Evolutionary conservation across 2,888 invertebrate genomes (phyloP), one percentile per base, ranked within the genome.

Genomic region (Drosophila vallismaia): DNA sequence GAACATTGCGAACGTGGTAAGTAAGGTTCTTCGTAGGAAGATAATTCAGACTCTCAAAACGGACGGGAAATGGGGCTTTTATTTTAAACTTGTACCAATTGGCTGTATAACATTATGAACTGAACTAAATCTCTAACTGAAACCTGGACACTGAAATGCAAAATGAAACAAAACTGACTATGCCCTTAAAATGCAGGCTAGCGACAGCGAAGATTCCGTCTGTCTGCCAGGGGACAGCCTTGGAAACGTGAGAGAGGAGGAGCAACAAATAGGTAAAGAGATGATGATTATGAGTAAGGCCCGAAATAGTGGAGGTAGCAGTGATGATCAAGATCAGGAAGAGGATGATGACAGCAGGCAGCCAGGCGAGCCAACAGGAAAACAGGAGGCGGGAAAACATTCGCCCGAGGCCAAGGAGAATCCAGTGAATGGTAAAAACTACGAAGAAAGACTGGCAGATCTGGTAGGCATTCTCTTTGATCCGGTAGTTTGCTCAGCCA

Each of bases 331-430:
- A 0, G 72, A 74, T 19, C 1, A 1, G 69, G 94, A 94, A 85
- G 94, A 95, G 86, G 92, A 29, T 2, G 92, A 36, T 3, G 33
- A 53, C 8, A 40, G 45, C 3, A 59, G 63, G 9, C 33, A 45
- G 3, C 48, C 52, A 2, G n/a, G 19, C 3, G 62, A 66, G 9
- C 33, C 48, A 4, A 48, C 52, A 2, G n/a, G 19, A 2, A n/a
- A 26, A n/a, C 29, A 24, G 4, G 48, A 59, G 31, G 38, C 14
- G 26, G 14, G 14, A 14, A 31, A 14, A 9, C 50, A 50, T 8
- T 51, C 12, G n/a, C 19, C 46, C 53, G 55, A 36, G 42, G 48
- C 71, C 38, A 51, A 44, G 36, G 45, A 66, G 24, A 63, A 71
- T 64, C 19, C 40, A 3, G 56, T 49, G 56, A 71, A 68, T 77